Evolutionary conservation across 2,888 invertebrate species (phyloP).

Genomic region (Oegoconia quadripuncta): DNA sequence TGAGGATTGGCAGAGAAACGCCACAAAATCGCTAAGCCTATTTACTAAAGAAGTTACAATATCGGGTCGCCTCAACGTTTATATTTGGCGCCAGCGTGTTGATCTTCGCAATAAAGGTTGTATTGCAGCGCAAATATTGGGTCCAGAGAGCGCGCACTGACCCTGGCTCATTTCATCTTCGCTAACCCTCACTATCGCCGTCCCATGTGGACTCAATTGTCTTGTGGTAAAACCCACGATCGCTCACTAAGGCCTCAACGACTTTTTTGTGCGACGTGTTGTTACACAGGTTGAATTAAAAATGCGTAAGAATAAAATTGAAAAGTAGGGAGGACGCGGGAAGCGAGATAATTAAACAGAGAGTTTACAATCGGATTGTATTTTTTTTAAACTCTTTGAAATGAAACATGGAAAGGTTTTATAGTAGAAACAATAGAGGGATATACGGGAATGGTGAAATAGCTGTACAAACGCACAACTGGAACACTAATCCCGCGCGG

Average conservation of each 20-base stretch:
- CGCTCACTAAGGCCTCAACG: conserved; percentile 27
- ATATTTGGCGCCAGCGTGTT: conserved; percentile 50
- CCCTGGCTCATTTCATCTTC: conserved; percentile 64
- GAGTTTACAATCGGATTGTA: conserved; percentile 26
- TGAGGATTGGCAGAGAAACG: conserved; percentile 9
- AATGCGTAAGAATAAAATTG: conserved; percentile 5
- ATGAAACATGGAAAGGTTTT: conserved; percentile 43
- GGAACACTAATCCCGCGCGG: conserved; percentile 58
- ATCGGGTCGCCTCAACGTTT: conserved; percentile 36
- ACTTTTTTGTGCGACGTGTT: conserved; percentile 26
- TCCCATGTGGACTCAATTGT: conserved; percentile 62
- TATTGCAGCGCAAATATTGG: conserved; percentile 70
- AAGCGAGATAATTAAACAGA: conserved; percentile 25
- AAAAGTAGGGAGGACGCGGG: conserved; percentile 3
- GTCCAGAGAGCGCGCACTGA: conserved; percentile 51
- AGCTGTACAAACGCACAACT: conserved; percentile 59
- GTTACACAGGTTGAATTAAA: conserved; percentile 4
- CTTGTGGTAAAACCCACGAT: conserved; percentile 42
- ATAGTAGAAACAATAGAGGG: conserved; percentile 48
- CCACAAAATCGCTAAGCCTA: conserved; percentile 33
- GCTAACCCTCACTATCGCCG: conserved; percentile 54
- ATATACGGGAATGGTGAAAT: conserved; percentile 48
- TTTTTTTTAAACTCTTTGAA: conserved; percentile 27
- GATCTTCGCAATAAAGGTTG: conserved; percentile 66
- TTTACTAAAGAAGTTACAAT: conserved; percentile 44